Conservation (phyloP, 2,888 invertebrate species). For the Mycogona germanica region DNA sequence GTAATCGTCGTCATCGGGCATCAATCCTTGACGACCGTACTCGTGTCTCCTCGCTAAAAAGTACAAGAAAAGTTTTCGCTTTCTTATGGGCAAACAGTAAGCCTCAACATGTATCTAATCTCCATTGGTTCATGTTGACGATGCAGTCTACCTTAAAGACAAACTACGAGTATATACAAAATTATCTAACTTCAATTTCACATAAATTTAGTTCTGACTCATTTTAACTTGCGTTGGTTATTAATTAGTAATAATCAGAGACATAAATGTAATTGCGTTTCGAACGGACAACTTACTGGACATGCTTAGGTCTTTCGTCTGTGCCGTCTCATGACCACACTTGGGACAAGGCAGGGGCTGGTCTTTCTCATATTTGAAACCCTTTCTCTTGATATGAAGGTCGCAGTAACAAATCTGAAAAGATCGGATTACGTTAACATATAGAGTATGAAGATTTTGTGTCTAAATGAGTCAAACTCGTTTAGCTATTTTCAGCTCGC, state of each 20-base stretch:
- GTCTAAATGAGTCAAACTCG: neutral
- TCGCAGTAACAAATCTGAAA: slow-evolving; percentile 76
- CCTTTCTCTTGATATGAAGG: slow-evolving; percentile 86
- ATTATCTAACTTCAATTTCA: neutral
- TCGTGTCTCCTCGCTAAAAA: slow-evolving; percentile 79
- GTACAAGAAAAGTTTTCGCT: no score
- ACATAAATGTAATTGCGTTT: slow-evolving; percentile 4
- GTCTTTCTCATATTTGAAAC: slow-evolving; percentile 74
- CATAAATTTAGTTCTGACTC: no score
- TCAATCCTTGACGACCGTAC: slow-evolving; percentile 71
- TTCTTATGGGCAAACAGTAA: neutral
- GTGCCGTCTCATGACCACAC: slow-evolving; percentile 82
- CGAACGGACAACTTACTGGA: slow-evolving; percentile 71
- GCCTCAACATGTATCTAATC: slow-evolving; percentile 8
- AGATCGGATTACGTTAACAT: neutral
- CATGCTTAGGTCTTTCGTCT: slow-evolving; percentile 91
- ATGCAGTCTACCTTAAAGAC: no score
- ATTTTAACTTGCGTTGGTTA: neutral
- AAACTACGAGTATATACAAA: slow-evolving; percentile 6
- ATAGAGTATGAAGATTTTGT: neutral
- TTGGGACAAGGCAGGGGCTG: slow-evolving; percentile 84
- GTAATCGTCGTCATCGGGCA: slow-evolving; percentile 46
- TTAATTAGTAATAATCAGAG: neutral
- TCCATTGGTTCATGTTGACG: no score
- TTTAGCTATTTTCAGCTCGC: no score